Evolutionary conservation across 1,140 invertebrate genomes (phyloP).

Genomic region (Lordiphosa mommai): DNA sequence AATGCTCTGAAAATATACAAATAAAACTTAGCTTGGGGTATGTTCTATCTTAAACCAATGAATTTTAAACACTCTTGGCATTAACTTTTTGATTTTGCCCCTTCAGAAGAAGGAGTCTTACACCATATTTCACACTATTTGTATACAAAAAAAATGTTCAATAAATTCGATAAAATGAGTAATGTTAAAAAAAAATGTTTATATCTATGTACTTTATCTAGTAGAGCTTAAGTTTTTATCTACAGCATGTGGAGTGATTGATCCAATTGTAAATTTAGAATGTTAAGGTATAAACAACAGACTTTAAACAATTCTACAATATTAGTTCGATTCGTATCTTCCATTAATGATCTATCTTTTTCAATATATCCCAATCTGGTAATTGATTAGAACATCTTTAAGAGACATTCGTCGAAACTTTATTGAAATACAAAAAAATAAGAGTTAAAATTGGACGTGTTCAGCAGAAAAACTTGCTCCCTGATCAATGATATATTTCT

Average conservation of each 20-base stretch:
- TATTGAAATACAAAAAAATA: too few relatives aligned
- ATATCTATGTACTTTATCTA: neutral
- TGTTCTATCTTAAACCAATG: constrained; percentile 4
- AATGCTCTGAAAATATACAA: constrained; percentile 8
- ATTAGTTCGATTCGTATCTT: too few relatives aligned
- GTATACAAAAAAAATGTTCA: constrained; percentile 20
- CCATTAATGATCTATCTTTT: too few relatives aligned
- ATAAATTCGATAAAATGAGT: constrained; percentile 8
- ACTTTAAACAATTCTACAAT: too few relatives aligned
- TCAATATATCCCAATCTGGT: too few relatives aligned
- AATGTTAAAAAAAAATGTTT: constrained; percentile 4
- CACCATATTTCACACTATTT: constrained; percentile 1
- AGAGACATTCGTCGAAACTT: too few relatives aligned
- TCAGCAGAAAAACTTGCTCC: too few relatives aligned
- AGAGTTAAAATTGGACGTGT: too few relatives aligned
- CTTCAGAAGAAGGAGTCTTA: constrained; percentile 23
- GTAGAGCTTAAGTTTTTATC: constrained; percentile 21
- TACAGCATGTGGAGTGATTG: constrained; percentile 18
- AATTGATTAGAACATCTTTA: too few relatives aligned
- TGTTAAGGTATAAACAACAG: neutral
- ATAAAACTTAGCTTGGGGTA: too few relatives aligned
- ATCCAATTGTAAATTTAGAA: constrained; percentile 25
- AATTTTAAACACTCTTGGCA: constrained; percentile 33
- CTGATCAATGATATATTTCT: too few relatives aligned
- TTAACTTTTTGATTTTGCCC: too few relatives aligned